Base-by-base conservation (phyloP, 2,888 invertebrate genomes). In the Spilarctia lutea region DNA sequence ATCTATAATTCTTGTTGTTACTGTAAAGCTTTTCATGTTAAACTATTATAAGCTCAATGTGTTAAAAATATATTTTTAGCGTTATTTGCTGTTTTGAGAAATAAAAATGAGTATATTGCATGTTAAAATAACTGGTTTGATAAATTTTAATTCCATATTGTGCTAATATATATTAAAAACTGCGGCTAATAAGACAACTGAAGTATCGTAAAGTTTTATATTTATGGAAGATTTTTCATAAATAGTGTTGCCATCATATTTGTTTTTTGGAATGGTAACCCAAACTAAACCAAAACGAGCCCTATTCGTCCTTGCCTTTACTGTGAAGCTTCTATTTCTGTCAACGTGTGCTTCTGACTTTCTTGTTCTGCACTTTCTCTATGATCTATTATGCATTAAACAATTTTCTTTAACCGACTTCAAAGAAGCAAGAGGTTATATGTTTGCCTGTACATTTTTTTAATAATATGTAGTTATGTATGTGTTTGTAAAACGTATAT, bases 1-100 rank as follows among this genome's bases (percentile, higher is more conserved):
- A 42, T 45, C 30, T 60, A 60, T 70, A 73, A 63, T 33, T 67
- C n/a, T 70, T 35, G 39, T 30, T 70, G 72, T 65, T 75, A 69
- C 70, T 20, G 18, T 63, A 71, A 18, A 71, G 63, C 45, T 68
- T 52, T 72, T 63, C 20, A 69, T 65, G 69, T 69, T 27, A 13
- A 35, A 18, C 27, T 63, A 63, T 63, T 74, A 8, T 70, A 63
- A 52, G 74, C 68, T 65, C 39, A 56, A 45, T 56, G 13, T 70
- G 52, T 52, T 52, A 24, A 20, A n/a, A n/a, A n/a, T 8, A 24
- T 24, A 52, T 52, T 52, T 52, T 52, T 52, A 8, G 48, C 20
- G 4, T 48, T 48, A 20, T 48, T 6, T 48, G 20, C 48, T 48
- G 1, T 8, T 48, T 48, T 48, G 20, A 48, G 20, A 48, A 48